Evolutionary conservation across 2,113 vertebrate genomes (phyloP), one percentile per base, ranked within the genome.

Genomic region (Rallus limicola): DNA sequence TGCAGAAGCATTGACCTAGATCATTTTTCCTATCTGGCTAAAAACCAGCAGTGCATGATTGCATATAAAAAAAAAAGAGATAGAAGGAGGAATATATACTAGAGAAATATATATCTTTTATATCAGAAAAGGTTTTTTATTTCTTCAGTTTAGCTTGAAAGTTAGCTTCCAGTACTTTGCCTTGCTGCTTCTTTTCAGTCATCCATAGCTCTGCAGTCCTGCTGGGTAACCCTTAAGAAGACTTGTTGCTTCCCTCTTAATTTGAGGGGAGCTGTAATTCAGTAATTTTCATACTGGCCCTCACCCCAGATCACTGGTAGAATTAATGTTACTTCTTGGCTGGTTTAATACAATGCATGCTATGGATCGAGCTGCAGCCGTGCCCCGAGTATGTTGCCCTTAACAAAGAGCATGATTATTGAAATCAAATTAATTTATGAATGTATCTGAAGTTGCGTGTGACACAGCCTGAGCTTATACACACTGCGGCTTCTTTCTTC

Each of bases 351-450:
- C 68, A 64, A 1, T 48, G 20, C 20, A 34, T 72, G 64, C 82
- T 83, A 48, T 29, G 65, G 72, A 31, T 60, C 62, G 21, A 83
- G 71, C 10, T n/a, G 34, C 60, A 23, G 72, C 83, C 10, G 3
- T 84, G 71, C 46, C 82, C 80, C 16, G 60, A 88, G 56, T 60
- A 17, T 2, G 48, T 36, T 78, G 62, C 48, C n/a, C 26, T 63
- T 63, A 46, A 90, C 89, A 95, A 95, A 91, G 82, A 40, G 69
- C 53, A 62, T 50, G 88, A 58, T 75, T 93, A 72, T 95, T 20
- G 28, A 79, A 42, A 23, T 33, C 62, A 40, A 33, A 21, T 28
- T 36, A 6, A 62, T 58, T 14, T 10, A 10, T n/a, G 65, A 10
- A 13, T 21, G 48, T 34, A 59, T 29, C 8, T 11, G 17, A 13